Percentiles rank a stretch among this genome's conserved stretches.
phyloP scores from a whole-genome alignment of 2,113 vertebrate species.

The Chaenogobius annularis region DNA sequence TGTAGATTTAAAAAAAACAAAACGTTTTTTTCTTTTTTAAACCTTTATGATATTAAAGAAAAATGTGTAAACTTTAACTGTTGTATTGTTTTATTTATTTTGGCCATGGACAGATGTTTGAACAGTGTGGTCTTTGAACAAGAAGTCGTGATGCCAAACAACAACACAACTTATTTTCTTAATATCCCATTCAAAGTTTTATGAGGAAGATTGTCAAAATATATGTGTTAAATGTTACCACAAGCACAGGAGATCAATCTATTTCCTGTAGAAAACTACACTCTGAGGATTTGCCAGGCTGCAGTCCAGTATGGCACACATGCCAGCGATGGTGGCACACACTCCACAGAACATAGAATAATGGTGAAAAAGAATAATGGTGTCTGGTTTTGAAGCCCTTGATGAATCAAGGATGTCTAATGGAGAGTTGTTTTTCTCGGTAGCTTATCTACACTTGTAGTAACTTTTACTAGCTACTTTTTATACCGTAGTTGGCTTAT shows the following conservation, averaged over 20 bases:
- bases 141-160: slow-evolving; percentile 43
- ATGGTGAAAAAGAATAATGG: slow-evolving; percentile 38
- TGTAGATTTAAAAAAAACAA: slow-evolving; percentile 3
- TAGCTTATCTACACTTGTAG: slow-evolving; percentile 15
- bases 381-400: slow-evolving; percentile 63
- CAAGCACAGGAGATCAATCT: background rate
- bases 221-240: background rate
- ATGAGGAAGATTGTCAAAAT: background rate
- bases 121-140: slow-evolving; percentile 46
- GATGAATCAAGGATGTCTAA: slow-evolving; percentile 37
- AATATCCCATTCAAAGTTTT: slow-evolving; percentile 1
- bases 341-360: background rate
- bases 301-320: background rate
- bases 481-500: slow-evolving; percentile 19
- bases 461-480: slow-evolving; percentile 20
- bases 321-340: slow-evolving; percentile 5
- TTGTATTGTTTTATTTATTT: slow-evolving; percentile 58
- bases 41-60: slow-evolving; percentile 53
- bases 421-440: slow-evolving; percentile 8
- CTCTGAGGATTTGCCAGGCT: background rate
- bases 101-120: slow-evolving; percentile 42
- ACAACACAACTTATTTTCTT: slow-evolving; percentile 23
- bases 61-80: slow-evolving; percentile 38
- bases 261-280: slow-evolving; percentile 12
- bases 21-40: background rate